A percentile compares a stretch with the other conserved stretches of the same genome.
phyloP scores from a whole-genome alignment of 2,113 vertebrate species.

The Gracilinanus agilis region DNA sequence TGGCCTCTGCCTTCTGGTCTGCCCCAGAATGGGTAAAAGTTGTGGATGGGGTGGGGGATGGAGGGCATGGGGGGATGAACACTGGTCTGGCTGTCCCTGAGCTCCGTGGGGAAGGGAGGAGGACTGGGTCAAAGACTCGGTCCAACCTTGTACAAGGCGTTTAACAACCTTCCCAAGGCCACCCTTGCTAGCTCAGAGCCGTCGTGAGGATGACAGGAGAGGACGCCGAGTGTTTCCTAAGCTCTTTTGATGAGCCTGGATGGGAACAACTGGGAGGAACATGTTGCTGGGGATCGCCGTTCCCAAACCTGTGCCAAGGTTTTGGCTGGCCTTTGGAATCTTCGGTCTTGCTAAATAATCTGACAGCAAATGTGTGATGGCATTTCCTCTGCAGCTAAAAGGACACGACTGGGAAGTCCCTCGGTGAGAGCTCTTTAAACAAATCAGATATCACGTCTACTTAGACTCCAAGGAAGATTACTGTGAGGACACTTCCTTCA shows the following conservation, averaged over 20 bases:
- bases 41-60: background rate
- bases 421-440: slow-evolving; percentile 24
- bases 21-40: background rate
- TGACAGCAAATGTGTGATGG: background rate
- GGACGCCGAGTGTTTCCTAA: background rate
- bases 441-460: slow-evolving; percentile 26
- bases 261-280: background rate
- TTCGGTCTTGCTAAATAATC: background rate
- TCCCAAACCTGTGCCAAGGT: background rate
- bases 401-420: background rate
- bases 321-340: background rate
- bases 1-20: background rate
- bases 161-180: background rate
- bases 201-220: background rate
- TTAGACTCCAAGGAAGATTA: slow-evolving; percentile 39
- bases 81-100: background rate
- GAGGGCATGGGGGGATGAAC: fast-evolving
- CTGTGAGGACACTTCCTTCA: slow-evolving; percentile 39
- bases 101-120: background rate
- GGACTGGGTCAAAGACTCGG: background rate
- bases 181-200: no score
- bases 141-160: background rate
- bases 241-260: background rate
- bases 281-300: background rate
- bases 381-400: background rate